Conservation (phyloP, 2,113 vertebrate genomes). For the Heterotilapia buettikoferi region DNA sequence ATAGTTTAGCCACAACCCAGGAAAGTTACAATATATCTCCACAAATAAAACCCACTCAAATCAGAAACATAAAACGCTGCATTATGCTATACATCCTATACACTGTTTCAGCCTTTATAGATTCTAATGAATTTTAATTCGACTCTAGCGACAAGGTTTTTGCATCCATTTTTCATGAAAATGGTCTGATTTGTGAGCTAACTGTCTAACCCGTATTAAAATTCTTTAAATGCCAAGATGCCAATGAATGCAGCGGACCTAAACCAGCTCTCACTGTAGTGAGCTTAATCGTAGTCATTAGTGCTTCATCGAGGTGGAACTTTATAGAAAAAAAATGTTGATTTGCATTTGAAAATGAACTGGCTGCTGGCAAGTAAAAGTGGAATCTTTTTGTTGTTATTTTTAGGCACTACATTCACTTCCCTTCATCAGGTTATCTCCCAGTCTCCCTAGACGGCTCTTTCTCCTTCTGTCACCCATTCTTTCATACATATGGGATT, state of each 20-base stretch:
- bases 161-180: conserved; percentile 9
- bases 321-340: background rate
- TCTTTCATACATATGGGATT: conserved; percentile 40
- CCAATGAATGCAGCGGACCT: conserved; percentile 5
- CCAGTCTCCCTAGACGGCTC: background rate
- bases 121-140: background rate
- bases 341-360: conserved; percentile 27
- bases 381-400: conserved; percentile 15
- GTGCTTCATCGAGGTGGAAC: background rate
- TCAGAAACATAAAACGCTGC: background rate
- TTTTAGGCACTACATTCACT: conserved; percentile 29
- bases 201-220: background rate
- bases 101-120: background rate
- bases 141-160: background rate
- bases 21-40: background rate
- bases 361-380: background rate
- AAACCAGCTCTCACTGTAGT: background rate
- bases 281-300: conserved; percentile 12
- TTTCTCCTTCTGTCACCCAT: background rate
- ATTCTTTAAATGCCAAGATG: background rate
- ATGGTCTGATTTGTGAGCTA: background rate
- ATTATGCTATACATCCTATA: background rate
- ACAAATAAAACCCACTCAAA: background rate
- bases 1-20: background rate
- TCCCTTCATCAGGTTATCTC: background rate